phyloP scores from a whole-genome alignment of 2,113 vertebrate genomes.

The Gymnobelideus leadbeateri region DNA sequence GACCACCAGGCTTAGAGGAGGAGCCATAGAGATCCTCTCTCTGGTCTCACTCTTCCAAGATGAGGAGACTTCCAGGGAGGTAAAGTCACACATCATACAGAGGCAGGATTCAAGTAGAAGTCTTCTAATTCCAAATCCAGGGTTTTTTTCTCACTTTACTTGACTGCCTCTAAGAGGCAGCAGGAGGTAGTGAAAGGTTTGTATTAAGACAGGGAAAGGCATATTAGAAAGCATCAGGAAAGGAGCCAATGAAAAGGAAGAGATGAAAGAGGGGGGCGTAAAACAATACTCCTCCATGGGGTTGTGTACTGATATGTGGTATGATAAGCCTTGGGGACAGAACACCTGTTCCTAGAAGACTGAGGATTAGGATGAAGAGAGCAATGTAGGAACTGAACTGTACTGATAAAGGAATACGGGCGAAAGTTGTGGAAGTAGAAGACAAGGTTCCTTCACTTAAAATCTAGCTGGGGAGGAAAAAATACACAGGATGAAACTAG shows the following conservation, averaged over 20 bases:
- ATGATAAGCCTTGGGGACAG: background rate
- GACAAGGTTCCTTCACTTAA: background rate
- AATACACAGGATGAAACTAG: background rate
- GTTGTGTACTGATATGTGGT: background rate
- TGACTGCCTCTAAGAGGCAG: background rate
- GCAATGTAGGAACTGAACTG: background rate
- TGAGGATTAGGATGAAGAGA: background rate
- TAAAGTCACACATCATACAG: background rate
- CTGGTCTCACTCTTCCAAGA: background rate
- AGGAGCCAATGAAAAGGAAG: background rate
- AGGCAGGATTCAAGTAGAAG: background rate
- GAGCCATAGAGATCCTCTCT: background rate
- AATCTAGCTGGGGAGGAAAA: background rate
- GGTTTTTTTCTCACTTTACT: background rate
- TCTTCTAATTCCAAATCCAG: background rate
- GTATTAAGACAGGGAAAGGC: background rate
- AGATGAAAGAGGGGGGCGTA: background rate
- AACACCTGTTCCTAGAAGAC: background rate
- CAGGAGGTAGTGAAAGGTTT: background rate
- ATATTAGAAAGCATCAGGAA: no score
- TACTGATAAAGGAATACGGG: background rate
- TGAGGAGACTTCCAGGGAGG: background rate
- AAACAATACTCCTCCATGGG: background rate
- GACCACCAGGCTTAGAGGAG: background rate
- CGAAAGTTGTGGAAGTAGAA: background rate